phyloP scores from a whole-genome alignment of 2,888 invertebrate species.

The Pseudoips prasinana region DNA sequence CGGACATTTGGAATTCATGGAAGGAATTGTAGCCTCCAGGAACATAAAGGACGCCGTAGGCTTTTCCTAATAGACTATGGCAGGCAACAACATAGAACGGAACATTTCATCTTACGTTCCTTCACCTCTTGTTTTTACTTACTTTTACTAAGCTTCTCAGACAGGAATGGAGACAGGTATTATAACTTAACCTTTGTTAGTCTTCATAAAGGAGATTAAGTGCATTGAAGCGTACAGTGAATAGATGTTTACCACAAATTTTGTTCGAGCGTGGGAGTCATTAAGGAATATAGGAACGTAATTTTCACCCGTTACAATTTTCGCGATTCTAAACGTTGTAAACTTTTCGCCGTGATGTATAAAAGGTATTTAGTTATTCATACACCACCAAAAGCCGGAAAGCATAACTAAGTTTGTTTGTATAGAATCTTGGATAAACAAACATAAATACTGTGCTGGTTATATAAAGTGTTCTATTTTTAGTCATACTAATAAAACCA shows the following conservation, averaged over 20 bases:
- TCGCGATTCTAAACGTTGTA: too few species aligned
- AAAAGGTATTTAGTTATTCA: too few species aligned
- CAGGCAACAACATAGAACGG: conserved; percentile 52
- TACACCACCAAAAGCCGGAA: too few species aligned
- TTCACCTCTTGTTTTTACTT: conserved; percentile 51
- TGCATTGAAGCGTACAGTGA: conserved; percentile 23
- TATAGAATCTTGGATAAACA: too few species aligned
- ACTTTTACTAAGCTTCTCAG: conserved; percentile 57
- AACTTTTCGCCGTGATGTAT: too few species aligned
- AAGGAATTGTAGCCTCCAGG: conserved; percentile 77
- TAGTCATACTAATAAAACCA: too few species aligned
- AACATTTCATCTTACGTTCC: conserved; percentile 56
- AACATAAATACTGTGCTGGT: too few species aligned
- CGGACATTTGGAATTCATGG: conserved; percentile 82
- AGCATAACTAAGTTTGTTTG: too few species aligned
- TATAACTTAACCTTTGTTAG: conserved; percentile 44
- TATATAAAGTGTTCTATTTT: too few species aligned
- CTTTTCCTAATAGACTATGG: conserved; percentile 63
- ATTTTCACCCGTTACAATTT: too few species aligned
- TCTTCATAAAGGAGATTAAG: conserved; percentile 27
- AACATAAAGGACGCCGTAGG: conserved; percentile 77
- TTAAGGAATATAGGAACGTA: too few species aligned
- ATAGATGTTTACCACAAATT: conserved; percentile 8
- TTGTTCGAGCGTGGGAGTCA: background rate
- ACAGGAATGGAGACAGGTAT: conserved; percentile 35